Evolutionary conservation across 2,888 invertebrate genomes (phyloP).

Genomic region (Asteroscopus sphinx): DNA sequence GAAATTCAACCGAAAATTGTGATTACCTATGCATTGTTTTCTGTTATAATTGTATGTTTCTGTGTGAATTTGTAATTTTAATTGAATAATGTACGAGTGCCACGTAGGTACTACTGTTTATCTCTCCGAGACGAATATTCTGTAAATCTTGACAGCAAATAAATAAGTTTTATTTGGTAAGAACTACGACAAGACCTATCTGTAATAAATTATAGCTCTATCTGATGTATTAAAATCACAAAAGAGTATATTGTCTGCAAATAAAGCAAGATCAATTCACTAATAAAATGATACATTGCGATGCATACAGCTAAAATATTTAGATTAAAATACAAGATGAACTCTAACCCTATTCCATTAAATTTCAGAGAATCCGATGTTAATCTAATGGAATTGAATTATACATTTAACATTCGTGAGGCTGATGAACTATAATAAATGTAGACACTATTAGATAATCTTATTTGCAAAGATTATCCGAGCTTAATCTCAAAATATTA

Average conservation of each 20-base stretch:
- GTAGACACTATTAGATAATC: slow-evolving; percentile 28
- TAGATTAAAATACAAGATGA: slow-evolving; percentile 30
- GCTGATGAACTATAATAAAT: slow-evolving; percentile 16
- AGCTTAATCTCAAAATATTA: slow-evolving; percentile 4
- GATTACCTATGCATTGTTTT: slow-evolving; percentile 34
- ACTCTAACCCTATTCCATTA: slow-evolving; percentile 18
- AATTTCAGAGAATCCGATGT: background rate
- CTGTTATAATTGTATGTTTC: slow-evolving; percentile 16
- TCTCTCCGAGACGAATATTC: background rate
- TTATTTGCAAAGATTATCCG: slow-evolving; percentile 12
- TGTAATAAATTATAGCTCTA: slow-evolving; percentile 14
- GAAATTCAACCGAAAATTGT: slow-evolving; percentile 44
- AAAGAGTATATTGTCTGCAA: background rate
- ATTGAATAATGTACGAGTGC: too few relatives aligned
- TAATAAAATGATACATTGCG: slow-evolving; percentile 19
- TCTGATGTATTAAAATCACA: background rate
- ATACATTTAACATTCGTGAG: slow-evolving; percentile 20
- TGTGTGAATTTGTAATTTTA: too few relatives aligned
- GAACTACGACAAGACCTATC: slow-evolving; percentile 6
- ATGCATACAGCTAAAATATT: slow-evolving; percentile 12
- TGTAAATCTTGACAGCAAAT: background rate
- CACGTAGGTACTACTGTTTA: too few relatives aligned
- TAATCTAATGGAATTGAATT: too few relatives aligned
- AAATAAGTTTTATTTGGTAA: background rate
- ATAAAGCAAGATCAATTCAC: slow-evolving; percentile 16